A percentile compares a stretch with the other conserved stretches of the same genome.
phyloP scores from a whole-genome alignment of 2,888 invertebrate species.

The Tenthredo notha region DNA sequence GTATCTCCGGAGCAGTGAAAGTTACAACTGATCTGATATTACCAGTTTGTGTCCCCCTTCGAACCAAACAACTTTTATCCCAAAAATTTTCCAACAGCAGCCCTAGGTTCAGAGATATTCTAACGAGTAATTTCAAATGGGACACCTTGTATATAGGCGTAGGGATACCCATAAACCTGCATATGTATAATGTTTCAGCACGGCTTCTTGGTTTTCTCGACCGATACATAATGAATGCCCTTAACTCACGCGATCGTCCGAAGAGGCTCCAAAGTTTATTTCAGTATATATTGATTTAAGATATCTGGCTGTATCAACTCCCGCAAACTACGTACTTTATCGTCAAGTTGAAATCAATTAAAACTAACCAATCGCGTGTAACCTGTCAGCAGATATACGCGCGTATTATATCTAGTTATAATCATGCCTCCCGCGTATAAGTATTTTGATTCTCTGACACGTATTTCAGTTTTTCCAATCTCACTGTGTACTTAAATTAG shows the following conservation, averaged over 20 bases:
- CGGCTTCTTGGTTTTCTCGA: slow-evolving; percentile 25
- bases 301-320: slow-evolving; percentile 50
- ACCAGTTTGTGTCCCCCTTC: no score
- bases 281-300: slow-evolving; percentile 51
- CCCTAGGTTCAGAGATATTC: no score
- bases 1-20: no score
- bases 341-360: slow-evolving; percentile 52
- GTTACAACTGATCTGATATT: no score
- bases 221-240: slow-evolving; percentile 48
- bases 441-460: neutral
- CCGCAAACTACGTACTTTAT: slow-evolving; percentile 44
- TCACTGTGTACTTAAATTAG: neutral
- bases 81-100: no score
- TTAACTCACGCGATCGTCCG: slow-evolving; percentile 50
- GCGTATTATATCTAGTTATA: neutral
- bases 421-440: slow-evolving; percentile 29
- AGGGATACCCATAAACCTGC: no score
- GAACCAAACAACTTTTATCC: no score
- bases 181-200: neutral
- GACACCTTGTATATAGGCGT: no score
- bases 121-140: no score
- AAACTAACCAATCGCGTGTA: slow-evolving; percentile 48
- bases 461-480: neutral
- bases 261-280: slow-evolving; percentile 42
- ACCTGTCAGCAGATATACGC: slow-evolving; percentile 19